Evolutionary conservation across 2,888 invertebrate genomes (phyloP), one percentile per base, ranked within the genome.

Genomic region (Lycaena phlaeas): DNA sequence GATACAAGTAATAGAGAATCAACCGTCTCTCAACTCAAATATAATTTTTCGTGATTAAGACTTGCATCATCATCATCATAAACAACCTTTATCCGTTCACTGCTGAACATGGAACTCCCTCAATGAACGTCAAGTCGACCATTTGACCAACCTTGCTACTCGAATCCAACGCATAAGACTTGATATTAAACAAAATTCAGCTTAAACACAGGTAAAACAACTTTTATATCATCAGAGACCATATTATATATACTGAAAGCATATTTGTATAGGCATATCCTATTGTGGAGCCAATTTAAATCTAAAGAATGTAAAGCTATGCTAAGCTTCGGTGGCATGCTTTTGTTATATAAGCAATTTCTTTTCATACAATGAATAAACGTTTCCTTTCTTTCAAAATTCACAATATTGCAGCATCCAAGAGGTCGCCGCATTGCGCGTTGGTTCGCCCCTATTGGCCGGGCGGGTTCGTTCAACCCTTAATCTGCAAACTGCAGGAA

Each of bases 361-460:
- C 22, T 12, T 27, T 31, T 29, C 14, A 29, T 31, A 31, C 15
- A 22, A 34, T 34, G 31, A 17, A 17, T 34, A 15, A 34, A 34
- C 10, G 6, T 31, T 34, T 34, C 18, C 7, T 31, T 34, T 34
- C 34, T 34, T 34, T 34, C 18, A 34, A 34, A 34, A 34, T 34
- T 34, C 34, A 34, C 25, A 39, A 28, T 29, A 30, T 30, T 30
- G 39, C 39, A 39, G 29, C 25, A 14, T 64, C 71, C 73, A 71
- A 63, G 67, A 58, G 76, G 75, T 64, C 77, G 69, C 63, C 79
- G 77, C 78, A 79, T 59, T 79, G 78, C 78, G 78, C 75, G 76
- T 64, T 48, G 57, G n/a, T 48, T 36, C 41, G 12, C 12, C 22
- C 25, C 22, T 36, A 40, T 44, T 34, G 46, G 43, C 43, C 51